Evolutionary conservation across 2,113 vertebrate genomes (phyloP).

Genomic region (Istiophorus platypterus): DNA sequence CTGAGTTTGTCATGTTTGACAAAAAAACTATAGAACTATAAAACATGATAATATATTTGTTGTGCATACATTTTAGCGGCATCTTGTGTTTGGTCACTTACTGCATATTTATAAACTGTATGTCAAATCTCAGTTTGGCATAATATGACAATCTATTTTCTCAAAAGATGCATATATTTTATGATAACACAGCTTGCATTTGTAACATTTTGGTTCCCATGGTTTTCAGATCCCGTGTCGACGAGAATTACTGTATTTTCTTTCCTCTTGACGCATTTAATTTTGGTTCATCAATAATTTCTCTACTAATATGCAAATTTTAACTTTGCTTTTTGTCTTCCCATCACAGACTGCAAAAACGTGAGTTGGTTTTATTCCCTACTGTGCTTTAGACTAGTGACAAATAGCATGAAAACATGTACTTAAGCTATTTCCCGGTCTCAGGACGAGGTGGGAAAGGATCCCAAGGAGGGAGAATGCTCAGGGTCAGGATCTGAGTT

Average conservation of each 20-base stretch:
- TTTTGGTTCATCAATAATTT: background rate
- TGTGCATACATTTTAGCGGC: background rate
- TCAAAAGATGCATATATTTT: background rate
- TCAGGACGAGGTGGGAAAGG: fast-evolving
- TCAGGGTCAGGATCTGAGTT: background rate
- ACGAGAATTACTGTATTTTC: background rate
- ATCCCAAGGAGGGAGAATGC: fast-evolving
- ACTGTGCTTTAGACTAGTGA: background rate
- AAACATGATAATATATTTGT: background rate
- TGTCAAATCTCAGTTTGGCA: background rate
- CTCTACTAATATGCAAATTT: background rate
- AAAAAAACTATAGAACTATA: no score
- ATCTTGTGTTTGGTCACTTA: background rate
- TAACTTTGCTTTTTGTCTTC: slow-evolving; percentile 3
- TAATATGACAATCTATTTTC: background rate
- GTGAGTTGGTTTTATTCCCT: slow-evolving; percentile 24
- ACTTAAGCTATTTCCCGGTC: background rate
- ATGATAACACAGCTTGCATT: background rate
- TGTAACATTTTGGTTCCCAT: background rate
- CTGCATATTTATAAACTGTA: no score
- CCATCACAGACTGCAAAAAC: background rate
- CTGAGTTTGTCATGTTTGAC: background rate
- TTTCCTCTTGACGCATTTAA: background rate
- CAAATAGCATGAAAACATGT: background rate
- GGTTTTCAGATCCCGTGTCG: background rate